A percentile compares a stretch with the other conserved stretches of the same genome.
These are phyloP conservation scores for Corythornis vintsioides DNA, from an alignment of 2,113 vertebrate genomes.

Conservation along the genomic window DNA sequence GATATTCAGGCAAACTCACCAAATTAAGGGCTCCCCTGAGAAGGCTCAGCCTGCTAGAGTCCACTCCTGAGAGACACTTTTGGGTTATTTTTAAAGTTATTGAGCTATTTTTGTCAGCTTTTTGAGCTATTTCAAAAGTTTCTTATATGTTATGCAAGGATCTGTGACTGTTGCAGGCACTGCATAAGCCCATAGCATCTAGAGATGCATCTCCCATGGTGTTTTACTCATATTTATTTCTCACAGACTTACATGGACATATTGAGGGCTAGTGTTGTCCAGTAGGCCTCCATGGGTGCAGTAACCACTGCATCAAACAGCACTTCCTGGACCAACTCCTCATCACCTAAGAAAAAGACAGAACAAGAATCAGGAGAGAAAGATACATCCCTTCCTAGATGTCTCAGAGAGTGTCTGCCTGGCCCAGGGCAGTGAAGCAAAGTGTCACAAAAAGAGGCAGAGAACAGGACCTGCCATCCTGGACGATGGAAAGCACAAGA, in stretches of 20 bases:
- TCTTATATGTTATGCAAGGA: not conserved
- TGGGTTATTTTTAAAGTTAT: not conserved
- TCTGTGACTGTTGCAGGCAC: not conserved
- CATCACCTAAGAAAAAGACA: slow-evolving; percentile 80
- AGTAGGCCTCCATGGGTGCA: slow-evolving; percentile 95
- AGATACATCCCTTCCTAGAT: not conserved
- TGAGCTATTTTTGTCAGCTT: not conserved
- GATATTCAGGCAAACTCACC: not conserved
- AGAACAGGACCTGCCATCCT: not conserved
- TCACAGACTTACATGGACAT: slow-evolving; percentile 77
- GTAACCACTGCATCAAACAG: slow-evolving; percentile 94
- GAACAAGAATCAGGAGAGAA: not conserved
- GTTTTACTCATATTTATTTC: not conserved
- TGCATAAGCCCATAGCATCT: not conserved
- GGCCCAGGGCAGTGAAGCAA: not conserved
- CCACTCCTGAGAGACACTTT: not conserved
- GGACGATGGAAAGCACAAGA: not conserved
- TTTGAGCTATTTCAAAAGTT: not conserved
- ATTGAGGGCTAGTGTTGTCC: slow-evolving; percentile 90
- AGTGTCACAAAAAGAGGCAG: not conserved
- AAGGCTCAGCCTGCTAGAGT: not conserved
- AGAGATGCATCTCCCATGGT: not conserved
- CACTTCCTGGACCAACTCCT: slow-evolving; percentile 85
- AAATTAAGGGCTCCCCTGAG: not conserved
- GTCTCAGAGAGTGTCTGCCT: not conserved